Evolutionary conservation across 92 coral and sea anemone species (phyloP), one percentile per base, ranked within the genome.

Genomic region (Siderastrea siderea): DNA sequence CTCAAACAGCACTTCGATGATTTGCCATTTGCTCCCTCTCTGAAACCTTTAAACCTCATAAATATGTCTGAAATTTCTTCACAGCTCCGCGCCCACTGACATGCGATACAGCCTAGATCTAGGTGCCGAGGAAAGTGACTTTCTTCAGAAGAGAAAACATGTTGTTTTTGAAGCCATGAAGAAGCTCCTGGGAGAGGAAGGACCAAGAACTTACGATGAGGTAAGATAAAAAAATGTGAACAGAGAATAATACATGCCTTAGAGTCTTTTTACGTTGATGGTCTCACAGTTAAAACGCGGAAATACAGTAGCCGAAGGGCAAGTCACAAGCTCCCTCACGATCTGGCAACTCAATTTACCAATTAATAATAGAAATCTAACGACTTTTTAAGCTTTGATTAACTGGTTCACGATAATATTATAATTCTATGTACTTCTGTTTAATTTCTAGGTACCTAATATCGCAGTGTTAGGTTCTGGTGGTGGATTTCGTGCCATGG

Each of bases 401-500:
- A 26, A 26, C 38, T 26, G 38, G 38, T 26, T 26, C 38, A 26
- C 26, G 47, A 3, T 68, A 26, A 7, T 2, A 60, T 65, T 52
- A 26, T 26, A 26, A 26, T 26, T 26, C 11, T 74, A 6, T 50
- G 43, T 5, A 8, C 26, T 8, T 64, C 15, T 46, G 38, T 26
- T 51, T 68, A 3, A 44, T 67, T 66, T 67, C 49, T 66, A 96
- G 99, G 96, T 93, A 61, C 99, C 99, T 19, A 92, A 93, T 43
- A 52, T 96, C 58, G 99, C 98, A 6, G 67, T 96, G 46, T 91
- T 96, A 17, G 99, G 99, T 48, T 96, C 99, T 51, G 99, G 99
- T 2, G 99, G 99, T 62, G 99, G 99, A 6, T 96, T 93, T 58
- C 98, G 99, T 44, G 99, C 38, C 38, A 26, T 26, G 38, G 38